phyloP scores from a whole-genome alignment of 2,797 vertebrate genomes.

The Sebastes diaconus region DNA sequence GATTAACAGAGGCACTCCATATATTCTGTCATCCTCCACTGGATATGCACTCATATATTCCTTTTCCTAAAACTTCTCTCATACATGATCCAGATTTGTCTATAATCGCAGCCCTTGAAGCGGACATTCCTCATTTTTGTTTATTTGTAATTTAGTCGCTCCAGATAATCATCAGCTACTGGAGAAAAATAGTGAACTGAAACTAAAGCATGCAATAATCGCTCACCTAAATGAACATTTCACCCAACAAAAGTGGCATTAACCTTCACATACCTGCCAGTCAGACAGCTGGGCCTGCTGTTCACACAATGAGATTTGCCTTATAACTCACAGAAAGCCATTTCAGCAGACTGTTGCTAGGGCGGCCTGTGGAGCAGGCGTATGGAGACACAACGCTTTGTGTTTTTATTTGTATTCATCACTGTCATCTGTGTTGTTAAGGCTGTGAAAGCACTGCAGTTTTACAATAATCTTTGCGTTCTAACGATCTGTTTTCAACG shows the following conservation, averaged over 20 bases:
- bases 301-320: slow-evolving; percentile 20
- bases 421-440: not conserved
- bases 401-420: not conserved
- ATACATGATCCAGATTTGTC: not conserved
- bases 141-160: not conserved
- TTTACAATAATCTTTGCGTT: not conserved
- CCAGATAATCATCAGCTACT: not conserved
- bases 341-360: slow-evolving; percentile 20
- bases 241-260: slow-evolving; percentile 15
- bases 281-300: slow-evolving; percentile 46
- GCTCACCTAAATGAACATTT: slow-evolving; percentile 6
- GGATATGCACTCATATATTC: not conserved
- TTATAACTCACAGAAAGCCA: slow-evolving; percentile 14
- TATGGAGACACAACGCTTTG: not conserved
- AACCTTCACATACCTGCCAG: slow-evolving; percentile 37
- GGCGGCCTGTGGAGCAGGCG: slow-evolving; percentile 4
- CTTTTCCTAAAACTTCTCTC: not conserved
- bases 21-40: slow-evolving; percentile 10
- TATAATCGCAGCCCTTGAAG: not conserved
- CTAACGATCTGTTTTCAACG: not conserved
- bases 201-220: not conserved
- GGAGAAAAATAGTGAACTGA: not conserved
- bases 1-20: slow-evolving; percentile 26
- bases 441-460: not conserved
- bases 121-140: not conserved